Percentiles rank a stretch among this genome's conserved stretches.
Conservation (phyloP, 2,113 vertebrate species). For the Microcebus tavaratra region DNA sequence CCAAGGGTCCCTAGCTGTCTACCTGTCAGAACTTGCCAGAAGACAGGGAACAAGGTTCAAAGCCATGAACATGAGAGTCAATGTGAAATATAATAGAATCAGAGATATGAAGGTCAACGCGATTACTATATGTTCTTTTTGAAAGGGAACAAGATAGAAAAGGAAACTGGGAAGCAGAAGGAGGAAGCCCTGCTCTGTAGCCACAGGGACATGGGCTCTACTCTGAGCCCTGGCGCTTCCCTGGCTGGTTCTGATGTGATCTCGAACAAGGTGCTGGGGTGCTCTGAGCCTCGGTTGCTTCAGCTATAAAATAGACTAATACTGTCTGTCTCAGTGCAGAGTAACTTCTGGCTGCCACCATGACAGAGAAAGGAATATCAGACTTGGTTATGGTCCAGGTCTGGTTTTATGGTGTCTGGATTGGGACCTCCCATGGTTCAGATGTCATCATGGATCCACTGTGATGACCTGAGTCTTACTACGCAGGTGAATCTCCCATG, state of each 20-base stretch:
- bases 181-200: background rate
- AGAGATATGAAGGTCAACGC: background rate
- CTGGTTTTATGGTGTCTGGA: no score
- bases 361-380: background rate
- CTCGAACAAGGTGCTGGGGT: background rate
- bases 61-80: background rate
- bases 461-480: no score
- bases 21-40: background rate
- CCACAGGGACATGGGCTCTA: background rate
- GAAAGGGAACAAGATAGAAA: background rate
- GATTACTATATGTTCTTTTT: background rate
- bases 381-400: background rate
- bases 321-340: background rate
- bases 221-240: background rate
- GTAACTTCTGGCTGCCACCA: background rate
- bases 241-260: background rate
- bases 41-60: background rate
- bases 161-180: background rate
- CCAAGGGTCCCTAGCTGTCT: no score
- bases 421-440: no score
- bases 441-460: no score
- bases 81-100: background rate
- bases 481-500: no score
- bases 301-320: background rate
- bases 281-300: background rate